Percentiles rank a stretch among this genome's conserved stretches.
These are phyloP conservation scores for Cerceris ruficornis DNA, from an alignment of 2,888 invertebrate genomes.

Conservation along the genomic window DNA sequence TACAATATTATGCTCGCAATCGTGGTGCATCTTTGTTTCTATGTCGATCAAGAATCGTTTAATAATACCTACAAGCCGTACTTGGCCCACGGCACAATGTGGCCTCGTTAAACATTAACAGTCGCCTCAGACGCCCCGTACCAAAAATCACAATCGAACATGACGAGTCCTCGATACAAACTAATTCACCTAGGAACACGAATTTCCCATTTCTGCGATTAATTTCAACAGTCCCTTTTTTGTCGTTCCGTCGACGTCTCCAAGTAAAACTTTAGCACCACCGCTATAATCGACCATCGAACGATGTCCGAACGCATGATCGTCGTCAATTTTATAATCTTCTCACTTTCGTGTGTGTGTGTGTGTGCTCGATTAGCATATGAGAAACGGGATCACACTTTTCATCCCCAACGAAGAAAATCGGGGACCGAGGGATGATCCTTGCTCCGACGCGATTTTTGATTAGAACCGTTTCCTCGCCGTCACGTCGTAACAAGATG, in stretches of 20 bases:
- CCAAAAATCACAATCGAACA: conserved; percentile 68
- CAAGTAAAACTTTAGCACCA: conserved; percentile 25
- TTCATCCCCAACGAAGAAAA: neutral
- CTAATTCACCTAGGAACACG: conserved; percentile 15
- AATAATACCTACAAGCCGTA: conserved; percentile 40
- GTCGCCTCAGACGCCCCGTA: conserved; percentile 62
- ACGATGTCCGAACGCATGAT: neutral
- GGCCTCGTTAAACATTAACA: conserved; percentile 61
- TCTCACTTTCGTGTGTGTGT: neutral
- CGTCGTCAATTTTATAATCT: conserved; percentile 2
- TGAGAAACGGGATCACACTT: neutral
- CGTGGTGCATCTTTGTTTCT: conserved; percentile 57
- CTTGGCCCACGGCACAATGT: conserved; percentile 15
- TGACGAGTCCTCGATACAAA: conserved; percentile 41
- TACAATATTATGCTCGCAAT: conserved; percentile 67
- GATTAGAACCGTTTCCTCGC: conserved; percentile 40
- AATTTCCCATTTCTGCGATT: neutral
- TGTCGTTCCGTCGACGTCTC: neutral
- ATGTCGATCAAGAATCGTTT: conserved; percentile 24
- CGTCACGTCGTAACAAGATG: conserved; percentile 45
- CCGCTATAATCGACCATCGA: conserved; percentile 1
- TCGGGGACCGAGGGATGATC: conserved; percentile 17
- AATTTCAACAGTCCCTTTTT: neutral
- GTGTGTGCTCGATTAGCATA: too few relatives aligned
- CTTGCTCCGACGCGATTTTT: conserved; percentile 27